Conservation (phyloP, 2,888 invertebrate species). For the Anorthoa munda region DNA sequence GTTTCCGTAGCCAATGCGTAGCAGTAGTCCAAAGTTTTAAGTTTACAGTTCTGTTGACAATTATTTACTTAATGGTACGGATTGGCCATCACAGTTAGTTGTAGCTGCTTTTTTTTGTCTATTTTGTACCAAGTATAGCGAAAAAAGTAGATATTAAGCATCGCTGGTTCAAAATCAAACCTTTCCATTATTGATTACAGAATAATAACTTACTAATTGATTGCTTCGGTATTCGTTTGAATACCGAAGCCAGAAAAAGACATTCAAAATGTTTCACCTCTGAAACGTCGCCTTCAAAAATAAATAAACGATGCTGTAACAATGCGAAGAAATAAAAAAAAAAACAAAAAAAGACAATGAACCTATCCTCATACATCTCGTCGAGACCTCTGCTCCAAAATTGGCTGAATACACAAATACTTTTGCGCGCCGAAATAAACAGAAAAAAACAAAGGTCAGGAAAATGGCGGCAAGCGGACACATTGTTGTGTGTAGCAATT, state of each 20-base stretch:
- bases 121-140: too few relatives aligned
- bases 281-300: slow-evolving; percentile 28
- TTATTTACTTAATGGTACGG: too few relatives aligned
- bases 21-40: too few relatives aligned
- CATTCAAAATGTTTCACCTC: background rate
- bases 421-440: slow-evolving; percentile 59
- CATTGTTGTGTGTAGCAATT: slow-evolving; percentile 58
- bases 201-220: background rate
- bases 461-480: slow-evolving; percentile 55
- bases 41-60: too few relatives aligned
- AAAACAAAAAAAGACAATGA: slow-evolving; percentile 43
- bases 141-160: too few relatives aligned
- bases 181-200: background rate
- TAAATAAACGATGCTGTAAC: slow-evolving; percentile 3
- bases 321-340: slow-evolving; percentile 21
- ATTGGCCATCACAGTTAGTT: too few relatives aligned
- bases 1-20: too few relatives aligned
- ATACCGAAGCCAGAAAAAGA: background rate
- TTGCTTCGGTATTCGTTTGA: background rate
- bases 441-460: slow-evolving; percentile 61
- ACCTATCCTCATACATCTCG: slow-evolving; percentile 56
- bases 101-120: too few relatives aligned
- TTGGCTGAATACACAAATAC: slow-evolving; percentile 68
- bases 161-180: too few relatives aligned
- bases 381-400: slow-evolving; percentile 59